Percentiles rank a stretch among this genome's conserved stretches.
These are phyloP conservation scores for Amphipoea lucens DNA, from an alignment of 2,888 invertebrate genomes.

Conservation along the genomic window DNA sequence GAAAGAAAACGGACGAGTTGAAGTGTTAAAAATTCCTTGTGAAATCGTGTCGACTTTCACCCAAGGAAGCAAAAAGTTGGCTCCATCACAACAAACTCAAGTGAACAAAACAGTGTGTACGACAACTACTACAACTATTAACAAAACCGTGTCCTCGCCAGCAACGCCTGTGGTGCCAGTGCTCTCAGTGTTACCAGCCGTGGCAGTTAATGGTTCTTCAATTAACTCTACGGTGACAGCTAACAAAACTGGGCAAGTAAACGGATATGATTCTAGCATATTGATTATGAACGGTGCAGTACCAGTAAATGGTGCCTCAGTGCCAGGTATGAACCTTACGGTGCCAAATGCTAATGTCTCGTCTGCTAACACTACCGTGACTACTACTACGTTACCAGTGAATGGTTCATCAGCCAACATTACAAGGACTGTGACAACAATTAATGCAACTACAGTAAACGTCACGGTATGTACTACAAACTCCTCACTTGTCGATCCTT, in stretches of 20 bases:
- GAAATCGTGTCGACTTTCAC: constrained; percentile 87
- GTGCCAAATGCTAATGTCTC: not conserved
- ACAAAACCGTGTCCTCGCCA: constrained; percentile 58
- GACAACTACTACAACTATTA: constrained; percentile 74
- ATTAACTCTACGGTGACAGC: constrained; percentile 31
- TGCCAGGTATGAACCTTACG: constrained; percentile 15
- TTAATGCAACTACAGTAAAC: constrained; percentile 67
- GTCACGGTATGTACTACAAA: constrained; percentile 74
- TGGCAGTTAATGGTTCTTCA: constrained; percentile 21
- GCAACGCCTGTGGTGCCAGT: constrained; percentile 8
- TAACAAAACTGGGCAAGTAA: not conserved
- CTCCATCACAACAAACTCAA: constrained; percentile 62
- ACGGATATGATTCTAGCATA: not conserved
- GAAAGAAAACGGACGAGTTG: constrained; percentile 76
- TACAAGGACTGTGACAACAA: constrained; percentile 52
- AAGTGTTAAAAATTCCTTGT: constrained; percentile 83
- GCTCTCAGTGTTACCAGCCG: constrained; percentile 29
- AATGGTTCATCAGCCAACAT: constrained; percentile 36
- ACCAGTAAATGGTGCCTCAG: constrained; percentile 10
- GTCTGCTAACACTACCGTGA: constrained; percentile 56
- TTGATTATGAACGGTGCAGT: not conserved
- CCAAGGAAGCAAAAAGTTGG: constrained; percentile 74
- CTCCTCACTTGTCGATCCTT: constrained; percentile 77
- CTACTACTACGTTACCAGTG: constrained; percentile 48
- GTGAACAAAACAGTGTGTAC: constrained; percentile 78